phyloP scores from a whole-genome alignment of 2,797 vertebrate species.

The Vireo griseus region DNA sequence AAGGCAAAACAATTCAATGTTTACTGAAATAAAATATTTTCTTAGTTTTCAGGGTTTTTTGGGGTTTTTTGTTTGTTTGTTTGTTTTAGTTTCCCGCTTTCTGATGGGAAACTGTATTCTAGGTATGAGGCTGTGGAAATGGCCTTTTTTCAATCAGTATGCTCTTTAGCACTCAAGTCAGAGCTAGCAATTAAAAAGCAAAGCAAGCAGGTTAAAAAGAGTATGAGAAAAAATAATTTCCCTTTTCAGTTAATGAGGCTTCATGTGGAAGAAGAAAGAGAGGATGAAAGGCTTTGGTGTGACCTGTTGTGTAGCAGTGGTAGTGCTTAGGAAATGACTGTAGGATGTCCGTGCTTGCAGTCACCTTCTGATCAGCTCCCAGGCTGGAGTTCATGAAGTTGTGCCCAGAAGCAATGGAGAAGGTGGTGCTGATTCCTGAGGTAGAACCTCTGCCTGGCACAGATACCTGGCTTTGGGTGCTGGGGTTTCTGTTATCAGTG shows the following conservation, averaged over 20 bases:
- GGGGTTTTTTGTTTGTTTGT: not conserved
- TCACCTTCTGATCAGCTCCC: not conserved
- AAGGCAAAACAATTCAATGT: not conserved
- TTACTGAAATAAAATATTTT: not conserved
- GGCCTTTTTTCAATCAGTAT: not conserved
- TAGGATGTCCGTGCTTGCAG: not conserved
- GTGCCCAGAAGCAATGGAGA: not conserved
- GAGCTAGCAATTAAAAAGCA: conserved; percentile 2
- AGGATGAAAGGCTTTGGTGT: not conserved
- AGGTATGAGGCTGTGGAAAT: not conserved
- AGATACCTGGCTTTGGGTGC: not conserved
- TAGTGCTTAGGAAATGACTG: not conserved
- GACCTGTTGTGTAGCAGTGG: not conserved
- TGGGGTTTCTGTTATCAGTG: conserved; percentile 28
- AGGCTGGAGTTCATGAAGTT: not conserved
- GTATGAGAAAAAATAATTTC: not conserved
- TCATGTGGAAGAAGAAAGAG: not conserved
- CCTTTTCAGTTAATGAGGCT: conserved; percentile 7
- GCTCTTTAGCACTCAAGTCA: not conserved
- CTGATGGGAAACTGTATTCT: not conserved
- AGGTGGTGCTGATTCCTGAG: not conserved
- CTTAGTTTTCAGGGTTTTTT: rapidly evolving
- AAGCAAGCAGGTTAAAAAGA: conserved; percentile 4
- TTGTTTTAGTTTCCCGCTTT: not conserved
- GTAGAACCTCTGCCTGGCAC: not conserved